Base-by-base conservation (phyloP, 2,888 invertebrate genomes). In the Epinotia nisella region DNA sequence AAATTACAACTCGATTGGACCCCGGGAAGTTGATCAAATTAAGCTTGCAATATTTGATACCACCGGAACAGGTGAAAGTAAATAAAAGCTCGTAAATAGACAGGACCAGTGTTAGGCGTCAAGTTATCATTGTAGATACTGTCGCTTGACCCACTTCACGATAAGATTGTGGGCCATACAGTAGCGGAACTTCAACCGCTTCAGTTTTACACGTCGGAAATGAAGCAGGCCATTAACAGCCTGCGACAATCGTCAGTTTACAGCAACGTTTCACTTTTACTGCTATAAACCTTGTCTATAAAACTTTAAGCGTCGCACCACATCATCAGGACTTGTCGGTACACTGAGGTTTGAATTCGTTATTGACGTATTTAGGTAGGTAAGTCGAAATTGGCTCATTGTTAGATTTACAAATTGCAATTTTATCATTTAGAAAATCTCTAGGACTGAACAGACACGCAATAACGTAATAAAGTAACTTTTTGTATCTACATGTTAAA, bases 251-350 rank as follows among this genome's bases (percentile, higher is more conserved):
- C 85, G 85, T 81, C 77, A 75, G 77, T 88, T 88, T 85, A 90
- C 86, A 83, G 82, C 87, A 81, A 82, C 87, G 87, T 89, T 90
- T 86, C 86, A 86, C 87, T 86, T 88, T 87, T 87, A 86, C 84
- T 82, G 86, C 89, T 85, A 87, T 90, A 85, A 90, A 87, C 82
- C 83, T 78, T 83, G 81, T 81, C 86, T 83, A 86, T 88, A 88
- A 88, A 89, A 85, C 82, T 79, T 78, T 80, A 80, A 77, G 79
- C 81, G 81, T 81, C 80, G 79, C 80, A 79, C 78, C 80, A 80
- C 82, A 83, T 86, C 85, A 87, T 85, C 81, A 76, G 77, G 55
- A 65, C 66, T n/a, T n/a, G n/a, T n/a, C n/a, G n/a, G 64, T 56
- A 51, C 61, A 69, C 68, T 69, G 69, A 69, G 64, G 53, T 73